Evolutionary conservation across 2,797 vertebrate species (phyloP).

Genomic region (Danionella dracula): DNA sequence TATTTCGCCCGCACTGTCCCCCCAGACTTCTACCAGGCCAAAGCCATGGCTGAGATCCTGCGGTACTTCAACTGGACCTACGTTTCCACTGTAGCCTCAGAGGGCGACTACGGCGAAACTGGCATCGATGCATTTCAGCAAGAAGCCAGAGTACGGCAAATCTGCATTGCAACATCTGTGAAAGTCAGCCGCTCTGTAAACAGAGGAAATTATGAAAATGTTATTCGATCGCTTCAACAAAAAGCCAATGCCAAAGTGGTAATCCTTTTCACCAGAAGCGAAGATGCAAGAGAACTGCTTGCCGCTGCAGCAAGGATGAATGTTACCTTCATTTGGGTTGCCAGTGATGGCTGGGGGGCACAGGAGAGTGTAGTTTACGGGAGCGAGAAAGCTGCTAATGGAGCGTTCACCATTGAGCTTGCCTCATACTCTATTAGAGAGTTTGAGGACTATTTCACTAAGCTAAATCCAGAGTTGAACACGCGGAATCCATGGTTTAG

Average conservation of each 20-base stretch:
- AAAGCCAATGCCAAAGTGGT: constrained; percentile 93
- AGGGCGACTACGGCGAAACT: constrained; percentile 95
- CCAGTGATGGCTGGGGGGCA: constrained; percentile 96
- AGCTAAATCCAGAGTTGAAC: constrained; percentile 87
- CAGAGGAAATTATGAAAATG: constrained; percentile 83
- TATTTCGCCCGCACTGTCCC: constrained; percentile 96
- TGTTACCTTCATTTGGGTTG: constrained; percentile 91
- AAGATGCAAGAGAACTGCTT: constrained; percentile 89
- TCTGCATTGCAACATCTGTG: constrained; percentile 95
- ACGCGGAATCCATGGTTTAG: constrained; percentile 94
- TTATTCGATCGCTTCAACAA: constrained; percentile 88
- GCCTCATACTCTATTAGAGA: constrained; percentile 87
- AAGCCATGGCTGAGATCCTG: constrained; percentile 96
- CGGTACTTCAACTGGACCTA: constrained; percentile 99
- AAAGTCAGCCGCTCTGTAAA: constrained; percentile 97
- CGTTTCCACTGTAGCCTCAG: constrained; percentile 93
- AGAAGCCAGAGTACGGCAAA: constrained; percentile 91
- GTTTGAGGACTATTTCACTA: constrained; percentile 87
- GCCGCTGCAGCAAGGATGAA: constrained; percentile 89
- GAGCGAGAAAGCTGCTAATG: constrained; percentile 84
- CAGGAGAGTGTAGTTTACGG: constrained; percentile 90
- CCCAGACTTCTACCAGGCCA: constrained; percentile 96
- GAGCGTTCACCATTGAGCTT: constrained; percentile 94
- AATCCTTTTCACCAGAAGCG: constrained; percentile 90
- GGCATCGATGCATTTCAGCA: constrained; percentile 96